These are phyloP conservation scores for Periophthalmus modestus DNA, from an alignment of 2,113 vertebrate genomes.

Conservation along the genomic window DNA sequence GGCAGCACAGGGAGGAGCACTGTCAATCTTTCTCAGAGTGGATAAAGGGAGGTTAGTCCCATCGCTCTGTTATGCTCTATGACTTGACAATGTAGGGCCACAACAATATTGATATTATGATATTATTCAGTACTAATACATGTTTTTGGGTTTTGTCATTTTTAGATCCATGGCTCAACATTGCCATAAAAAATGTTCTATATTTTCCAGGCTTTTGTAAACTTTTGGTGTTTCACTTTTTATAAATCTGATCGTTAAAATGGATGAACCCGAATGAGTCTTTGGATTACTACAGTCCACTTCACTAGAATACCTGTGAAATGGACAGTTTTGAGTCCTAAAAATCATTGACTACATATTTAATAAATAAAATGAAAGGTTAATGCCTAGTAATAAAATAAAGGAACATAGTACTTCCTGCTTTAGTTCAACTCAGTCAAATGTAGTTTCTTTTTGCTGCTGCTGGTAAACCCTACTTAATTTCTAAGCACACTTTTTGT, in stretches of 20 bases:
- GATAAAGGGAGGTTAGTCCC: constrained; percentile 34
- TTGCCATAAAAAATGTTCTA: background rate
- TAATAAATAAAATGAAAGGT: too few relatives aligned
- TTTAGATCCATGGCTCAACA: background rate
- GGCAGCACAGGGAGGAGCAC: constrained; percentile 57
- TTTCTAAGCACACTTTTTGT: constrained; percentile 36
- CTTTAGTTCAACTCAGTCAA: background rate
- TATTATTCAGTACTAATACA: background rate
- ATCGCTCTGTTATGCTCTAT: constrained; percentile 9
- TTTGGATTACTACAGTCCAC: background rate
- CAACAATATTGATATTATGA: background rate
- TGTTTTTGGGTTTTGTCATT: background rate
- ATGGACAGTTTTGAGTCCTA: too few relatives aligned
- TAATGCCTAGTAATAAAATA: too few relatives aligned
- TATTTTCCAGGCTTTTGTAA: background rate
- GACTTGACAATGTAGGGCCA: background rate
- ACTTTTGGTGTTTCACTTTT: background rate
- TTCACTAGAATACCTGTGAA: background rate
- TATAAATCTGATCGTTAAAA: background rate
- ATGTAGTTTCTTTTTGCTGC: background rate
- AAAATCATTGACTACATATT: too few relatives aligned
- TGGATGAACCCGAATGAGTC: background rate
- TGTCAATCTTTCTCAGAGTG: constrained; percentile 65
- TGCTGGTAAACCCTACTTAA: background rate
- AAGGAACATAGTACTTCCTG: background rate